These are phyloP conservation scores for Sceloporus undulatus DNA, from an alignment of 2,113 vertebrate species.

Conservation along the genomic window DNA sequence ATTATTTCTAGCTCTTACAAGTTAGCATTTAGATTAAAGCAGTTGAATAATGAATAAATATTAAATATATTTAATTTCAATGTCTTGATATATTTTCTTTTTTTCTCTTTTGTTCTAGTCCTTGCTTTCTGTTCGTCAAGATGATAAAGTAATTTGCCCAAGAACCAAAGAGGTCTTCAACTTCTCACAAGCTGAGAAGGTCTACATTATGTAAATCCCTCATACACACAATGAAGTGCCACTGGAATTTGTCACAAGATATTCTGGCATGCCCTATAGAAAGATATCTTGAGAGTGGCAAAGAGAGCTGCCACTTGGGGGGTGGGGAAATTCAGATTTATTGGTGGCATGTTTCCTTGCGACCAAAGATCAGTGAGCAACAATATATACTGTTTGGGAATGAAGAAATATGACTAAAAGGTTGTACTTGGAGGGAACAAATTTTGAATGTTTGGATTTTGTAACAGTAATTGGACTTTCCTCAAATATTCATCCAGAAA, in stretches of 20 bases:
- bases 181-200: conserved; percentile 99
- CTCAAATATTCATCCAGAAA: conserved; percentile 74
- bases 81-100: not conserved
- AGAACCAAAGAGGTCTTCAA: conserved; percentile 99
- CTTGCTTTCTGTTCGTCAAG: conserved; percentile 98
- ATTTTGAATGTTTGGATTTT: conserved; percentile 80
- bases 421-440: conserved; percentile 71
- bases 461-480: conserved; percentile 75
- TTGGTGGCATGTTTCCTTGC: conserved; percentile 79
- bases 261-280: conserved; percentile 65
- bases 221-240: conserved; percentile 61
- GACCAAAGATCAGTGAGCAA: conserved; percentile 85
- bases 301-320: conserved; percentile 68
- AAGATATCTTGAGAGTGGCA: conserved; percentile 69
- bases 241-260: conserved; percentile 67
- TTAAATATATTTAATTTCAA: not conserved
- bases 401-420: conserved; percentile 67
- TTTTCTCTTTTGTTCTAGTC: conserved; percentile 81
- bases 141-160: conserved; percentile 97
- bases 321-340: conserved; percentile 58
- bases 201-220: conserved; percentile 96
- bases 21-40: not conserved
- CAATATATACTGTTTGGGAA: conserved; percentile 67
- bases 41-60: not conserved
- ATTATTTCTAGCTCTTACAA: not conserved